Conservation (phyloP, 2,113 vertebrate species). For the Cinclus cinclus region DNA sequence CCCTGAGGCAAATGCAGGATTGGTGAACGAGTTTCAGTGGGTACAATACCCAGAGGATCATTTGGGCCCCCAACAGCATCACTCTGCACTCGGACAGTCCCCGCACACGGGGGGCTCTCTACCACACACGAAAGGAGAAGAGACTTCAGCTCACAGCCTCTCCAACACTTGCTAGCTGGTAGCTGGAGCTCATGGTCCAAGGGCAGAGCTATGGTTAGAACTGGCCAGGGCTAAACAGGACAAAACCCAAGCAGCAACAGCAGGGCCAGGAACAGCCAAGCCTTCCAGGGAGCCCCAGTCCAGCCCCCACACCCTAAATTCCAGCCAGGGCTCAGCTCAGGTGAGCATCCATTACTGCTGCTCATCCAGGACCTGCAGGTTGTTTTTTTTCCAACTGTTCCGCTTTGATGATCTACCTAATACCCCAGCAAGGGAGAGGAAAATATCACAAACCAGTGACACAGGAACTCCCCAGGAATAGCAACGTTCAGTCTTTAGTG, state of each 20-base stretch:
- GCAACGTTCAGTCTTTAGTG: accelerated
- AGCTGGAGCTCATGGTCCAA: accelerated
- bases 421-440: background rate
- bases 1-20: background rate
- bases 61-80: accelerated
- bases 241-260: background rate
- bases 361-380: background rate
- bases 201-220: background rate
- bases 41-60: background rate
- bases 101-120: background rate
- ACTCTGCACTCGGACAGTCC: background rate
- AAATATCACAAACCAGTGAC: background rate
- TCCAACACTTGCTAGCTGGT: accelerated
- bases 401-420: background rate
- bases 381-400: background rate
- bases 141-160: background rate
- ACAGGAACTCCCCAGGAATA: background rate
- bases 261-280: accelerated
- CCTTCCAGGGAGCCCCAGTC: accelerated
- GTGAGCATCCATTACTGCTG: background rate
- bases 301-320: accelerated
- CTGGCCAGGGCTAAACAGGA: accelerated
- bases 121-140: accelerated
- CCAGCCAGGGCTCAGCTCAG: background rate
- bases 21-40: background rate